A percentile compares a stretch with the other conserved stretches of the same genome.
Evolutionary conservation across 1,140 invertebrate species (phyloP).

Genomic region (Spodoptera frugiperda): DNA sequence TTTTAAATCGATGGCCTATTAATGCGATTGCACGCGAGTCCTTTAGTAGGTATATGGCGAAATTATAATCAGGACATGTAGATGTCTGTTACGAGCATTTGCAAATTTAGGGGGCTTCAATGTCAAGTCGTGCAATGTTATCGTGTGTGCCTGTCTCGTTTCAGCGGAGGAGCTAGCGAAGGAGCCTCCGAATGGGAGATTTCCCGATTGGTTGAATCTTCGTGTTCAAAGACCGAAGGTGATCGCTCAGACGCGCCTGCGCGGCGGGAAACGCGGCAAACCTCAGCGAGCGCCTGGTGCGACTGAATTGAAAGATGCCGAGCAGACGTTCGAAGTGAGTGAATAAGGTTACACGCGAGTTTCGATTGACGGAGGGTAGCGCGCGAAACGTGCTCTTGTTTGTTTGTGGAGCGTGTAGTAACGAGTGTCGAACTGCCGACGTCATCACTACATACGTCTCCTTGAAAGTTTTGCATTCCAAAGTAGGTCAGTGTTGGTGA

Average conservation of each 20-base stretch:
- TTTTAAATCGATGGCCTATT: conserved; percentile 53
- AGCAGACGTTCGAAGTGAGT: conserved; percentile 76
- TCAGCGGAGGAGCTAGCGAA: conserved; percentile 78
- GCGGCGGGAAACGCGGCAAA: conserved; percentile 73
- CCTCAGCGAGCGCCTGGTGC: conserved; percentile 57
- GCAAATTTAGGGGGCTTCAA: neutral
- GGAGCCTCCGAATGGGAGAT: conserved; percentile 79
- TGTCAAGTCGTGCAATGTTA: conserved; percentile 39
- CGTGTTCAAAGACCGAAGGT: conserved; percentile 75
- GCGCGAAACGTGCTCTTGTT: conserved; percentile 55
- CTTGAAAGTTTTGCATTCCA: conserved; percentile 42
- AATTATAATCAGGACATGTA: conserved; percentile 7
- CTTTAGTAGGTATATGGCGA: neutral
- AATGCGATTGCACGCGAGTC: conserved; percentile 31
- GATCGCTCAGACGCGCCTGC: conserved; percentile 66
- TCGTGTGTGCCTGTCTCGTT: conserved; percentile 51
- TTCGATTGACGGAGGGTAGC: conserved; percentile 42
- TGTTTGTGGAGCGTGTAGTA: conserved; percentile 39
- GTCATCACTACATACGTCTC: conserved; percentile 24
- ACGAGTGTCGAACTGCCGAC: conserved; percentile 7
- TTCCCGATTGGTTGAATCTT: conserved; percentile 80
- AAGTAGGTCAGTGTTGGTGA: conserved; percentile 39
- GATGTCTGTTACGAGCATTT: neutral
- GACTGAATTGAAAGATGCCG: conserved; percentile 52
- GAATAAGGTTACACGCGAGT: conserved; percentile 51